Percentiles rank a stretch among this genome's conserved stretches.
Conservation (phyloP, 2,113 vertebrate genomes). For the Lasiurus cinereus region DNA sequence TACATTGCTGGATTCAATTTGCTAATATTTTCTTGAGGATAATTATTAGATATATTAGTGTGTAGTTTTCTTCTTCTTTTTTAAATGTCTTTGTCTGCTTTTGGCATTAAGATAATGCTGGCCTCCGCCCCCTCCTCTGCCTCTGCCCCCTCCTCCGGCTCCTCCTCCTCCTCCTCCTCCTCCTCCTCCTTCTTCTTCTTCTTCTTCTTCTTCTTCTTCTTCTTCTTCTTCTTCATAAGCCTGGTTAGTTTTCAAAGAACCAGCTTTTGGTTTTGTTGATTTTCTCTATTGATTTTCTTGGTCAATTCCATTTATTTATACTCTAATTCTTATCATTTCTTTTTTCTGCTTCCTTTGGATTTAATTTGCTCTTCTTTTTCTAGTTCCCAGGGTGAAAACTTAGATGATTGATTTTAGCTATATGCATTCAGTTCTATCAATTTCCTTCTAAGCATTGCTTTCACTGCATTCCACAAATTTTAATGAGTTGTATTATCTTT, state of each 20-base stretch:
- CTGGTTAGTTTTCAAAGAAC: neutral
- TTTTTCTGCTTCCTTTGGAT: conserved; percentile 10
- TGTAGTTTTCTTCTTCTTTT: neutral
- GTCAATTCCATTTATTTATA: conserved; percentile 23
- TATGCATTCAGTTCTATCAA: neutral
- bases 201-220: too few relatives aligned
- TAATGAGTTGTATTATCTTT: neutral
- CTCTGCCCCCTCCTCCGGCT: too few relatives aligned
- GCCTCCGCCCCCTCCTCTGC: too few relatives aligned
- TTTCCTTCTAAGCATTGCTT: neutral
- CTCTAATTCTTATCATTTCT: neutral
- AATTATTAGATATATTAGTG: neutral
- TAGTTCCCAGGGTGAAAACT: neutral
- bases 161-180: too few relatives aligned
- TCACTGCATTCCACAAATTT: neutral
- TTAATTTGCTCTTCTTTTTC: conserved; percentile 16
- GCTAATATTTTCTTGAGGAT: too few relatives aligned
- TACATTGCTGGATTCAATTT: too few relatives aligned
- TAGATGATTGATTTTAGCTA: neutral
- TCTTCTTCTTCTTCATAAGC: too few relatives aligned
- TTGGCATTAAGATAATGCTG: neutral
- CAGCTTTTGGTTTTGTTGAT: neutral
- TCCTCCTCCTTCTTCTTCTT: too few relatives aligned
- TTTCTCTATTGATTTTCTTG: conserved; percentile 40
- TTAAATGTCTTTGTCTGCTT: neutral